Percentiles rank a stretch among this genome's conserved stretches.
These are phyloP conservation scores for Meleagris gallopavo DNA, from an alignment of 2,113 vertebrate genomes.

Conservation along the genomic window DNA sequence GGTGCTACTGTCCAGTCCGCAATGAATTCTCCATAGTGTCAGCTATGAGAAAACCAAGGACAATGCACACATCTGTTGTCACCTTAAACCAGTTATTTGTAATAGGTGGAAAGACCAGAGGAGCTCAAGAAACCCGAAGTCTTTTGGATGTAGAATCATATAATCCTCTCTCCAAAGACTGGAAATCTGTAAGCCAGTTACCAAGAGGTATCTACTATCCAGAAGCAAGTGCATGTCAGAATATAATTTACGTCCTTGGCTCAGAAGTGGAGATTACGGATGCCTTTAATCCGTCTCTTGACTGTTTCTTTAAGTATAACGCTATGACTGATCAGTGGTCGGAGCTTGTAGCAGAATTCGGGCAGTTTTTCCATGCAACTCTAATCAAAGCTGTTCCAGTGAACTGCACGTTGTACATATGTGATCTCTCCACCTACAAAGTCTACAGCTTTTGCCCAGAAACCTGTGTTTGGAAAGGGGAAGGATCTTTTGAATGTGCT, in stretches of 20 bases:
- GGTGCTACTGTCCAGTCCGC: conserved; percentile 92
- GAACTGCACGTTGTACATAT: conserved; percentile 90
- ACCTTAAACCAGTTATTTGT: conserved; percentile 89
- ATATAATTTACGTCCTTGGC: conserved; percentile 91
- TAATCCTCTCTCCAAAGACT: conserved; percentile 86
- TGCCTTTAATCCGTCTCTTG: conserved; percentile 94
- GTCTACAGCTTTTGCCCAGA: conserved; percentile 98
- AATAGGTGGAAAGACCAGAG: conserved; percentile 91
- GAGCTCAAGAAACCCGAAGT: conserved; percentile 83
- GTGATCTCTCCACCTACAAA: conserved; percentile 97
- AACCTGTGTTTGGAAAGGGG: conserved; percentile 92
- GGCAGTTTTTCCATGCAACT: conserved; percentile 96
- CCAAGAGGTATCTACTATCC: conserved; percentile 94
- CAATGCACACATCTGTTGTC: conserved; percentile 91
- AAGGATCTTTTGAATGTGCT: conserved; percentile 96
- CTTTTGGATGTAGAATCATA: conserved; percentile 94
- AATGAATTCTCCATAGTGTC: conserved; percentile 84
- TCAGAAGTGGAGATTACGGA: conserved; percentile 94
- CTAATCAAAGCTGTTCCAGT: conserved; percentile 94
- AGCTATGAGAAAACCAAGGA: conserved; percentile 90
- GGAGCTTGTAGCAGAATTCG: conserved; percentile 93
- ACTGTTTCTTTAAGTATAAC: conserved; percentile 94
- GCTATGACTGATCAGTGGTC: conserved; percentile 93
- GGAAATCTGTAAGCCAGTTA: conserved; percentile 88
- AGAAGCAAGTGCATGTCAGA: conserved; percentile 90